Conservation (phyloP, 2,113 vertebrate genomes). For the Helogale parvula region DNA sequence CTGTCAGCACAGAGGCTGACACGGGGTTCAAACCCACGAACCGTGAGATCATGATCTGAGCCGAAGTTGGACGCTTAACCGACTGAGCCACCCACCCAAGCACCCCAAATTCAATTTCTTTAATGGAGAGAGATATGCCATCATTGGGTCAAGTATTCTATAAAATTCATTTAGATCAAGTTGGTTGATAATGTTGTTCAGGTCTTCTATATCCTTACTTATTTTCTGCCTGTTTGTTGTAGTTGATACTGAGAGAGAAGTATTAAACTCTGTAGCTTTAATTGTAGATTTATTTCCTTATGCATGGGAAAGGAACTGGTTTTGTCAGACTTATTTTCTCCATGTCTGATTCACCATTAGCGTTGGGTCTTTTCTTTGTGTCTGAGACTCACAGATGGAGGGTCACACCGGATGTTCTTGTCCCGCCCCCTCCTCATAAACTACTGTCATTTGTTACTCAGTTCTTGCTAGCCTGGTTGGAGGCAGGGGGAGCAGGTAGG, state of each 20-base stretch:
- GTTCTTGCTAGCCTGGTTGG: background rate
- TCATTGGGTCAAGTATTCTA: background rate
- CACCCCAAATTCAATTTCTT: background rate
- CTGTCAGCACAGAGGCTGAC: no score
- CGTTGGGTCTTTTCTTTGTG: background rate
- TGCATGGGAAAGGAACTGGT: background rate
- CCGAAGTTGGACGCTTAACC: no score
- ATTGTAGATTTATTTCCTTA: background rate
- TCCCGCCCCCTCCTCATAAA: background rate
- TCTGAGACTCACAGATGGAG: background rate
- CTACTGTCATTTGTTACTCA: background rate
- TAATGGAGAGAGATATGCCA: background rate
- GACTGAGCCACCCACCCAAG: no score
- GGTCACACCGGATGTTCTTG: background rate
- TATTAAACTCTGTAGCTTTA: background rate
- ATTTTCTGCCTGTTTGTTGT: background rate
- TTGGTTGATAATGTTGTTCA: background rate
- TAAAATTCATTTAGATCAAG: background rate
- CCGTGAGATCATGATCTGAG: no score
- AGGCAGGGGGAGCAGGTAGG: background rate
- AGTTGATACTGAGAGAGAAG: background rate
- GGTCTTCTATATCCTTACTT: background rate
- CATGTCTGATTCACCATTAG: background rate
- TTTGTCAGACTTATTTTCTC: background rate
- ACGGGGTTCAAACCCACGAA: no score